A percentile compares a stretch with the other conserved stretches of the same genome.
phyloP scores from a whole-genome alignment of 2,888 invertebrate genomes.

The Peribatodes rhomboidaria region DNA sequence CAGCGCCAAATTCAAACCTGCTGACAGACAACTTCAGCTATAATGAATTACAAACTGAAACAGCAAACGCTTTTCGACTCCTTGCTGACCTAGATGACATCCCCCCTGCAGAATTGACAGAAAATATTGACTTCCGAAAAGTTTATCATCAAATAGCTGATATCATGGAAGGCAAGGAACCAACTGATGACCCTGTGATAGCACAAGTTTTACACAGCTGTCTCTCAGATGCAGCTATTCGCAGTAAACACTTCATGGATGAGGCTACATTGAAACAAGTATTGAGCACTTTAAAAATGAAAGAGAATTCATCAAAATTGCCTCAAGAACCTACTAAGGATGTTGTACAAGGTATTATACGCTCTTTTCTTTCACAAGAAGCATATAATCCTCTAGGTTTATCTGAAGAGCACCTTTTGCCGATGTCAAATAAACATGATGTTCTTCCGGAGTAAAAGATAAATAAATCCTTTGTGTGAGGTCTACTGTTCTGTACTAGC shows the following conservation, averaged over 20 bases:
- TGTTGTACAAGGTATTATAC: slow-evolving; percentile 57
- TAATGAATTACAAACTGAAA: slow-evolving; percentile 69
- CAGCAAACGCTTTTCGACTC: slow-evolving; percentile 65
- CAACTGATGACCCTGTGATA: slow-evolving; percentile 57
- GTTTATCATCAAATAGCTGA: slow-evolving; percentile 73
- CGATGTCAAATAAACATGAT: background rate
- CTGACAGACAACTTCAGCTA: slow-evolving; percentile 62
- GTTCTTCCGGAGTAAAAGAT: background rate
- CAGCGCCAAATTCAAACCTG: slow-evolving; percentile 62
- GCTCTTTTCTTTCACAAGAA: slow-evolving; percentile 61
- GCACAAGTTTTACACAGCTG: slow-evolving; percentile 65
- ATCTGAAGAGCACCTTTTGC: slow-evolving; percentile 56
- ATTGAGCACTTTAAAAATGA: slow-evolving; percentile 57
- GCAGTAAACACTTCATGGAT: slow-evolving; percentile 67
- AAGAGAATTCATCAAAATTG: slow-evolving; percentile 52
- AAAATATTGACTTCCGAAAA: slow-evolving; percentile 66
- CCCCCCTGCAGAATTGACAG: slow-evolving; percentile 57
- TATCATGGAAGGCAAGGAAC: slow-evolving; percentile 76
- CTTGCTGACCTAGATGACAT: slow-evolving; percentile 75
- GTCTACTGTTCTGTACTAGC: no score
- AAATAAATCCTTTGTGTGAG: no score
- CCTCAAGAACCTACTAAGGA: slow-evolving; percentile 59
- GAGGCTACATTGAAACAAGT: slow-evolving; percentile 53
- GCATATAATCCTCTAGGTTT: slow-evolving; percentile 73
- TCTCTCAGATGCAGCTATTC: slow-evolving; percentile 69